Conservation (phyloP, 2,888 invertebrate genomes). For the Tenodera sinensis region DNA sequence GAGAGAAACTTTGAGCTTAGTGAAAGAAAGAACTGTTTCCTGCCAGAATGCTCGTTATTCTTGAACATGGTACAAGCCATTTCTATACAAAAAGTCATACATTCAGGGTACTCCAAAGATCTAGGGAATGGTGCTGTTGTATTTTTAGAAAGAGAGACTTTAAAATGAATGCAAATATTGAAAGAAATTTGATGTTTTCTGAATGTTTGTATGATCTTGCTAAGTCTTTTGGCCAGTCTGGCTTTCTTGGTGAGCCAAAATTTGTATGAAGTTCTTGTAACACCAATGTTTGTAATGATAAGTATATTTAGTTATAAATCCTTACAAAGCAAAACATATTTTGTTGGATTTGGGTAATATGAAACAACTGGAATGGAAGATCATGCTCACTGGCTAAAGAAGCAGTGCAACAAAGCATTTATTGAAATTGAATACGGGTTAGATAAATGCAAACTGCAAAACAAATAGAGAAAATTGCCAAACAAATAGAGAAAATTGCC, state of each 20-base stretch:
- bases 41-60: background rate
- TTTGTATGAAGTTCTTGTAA: background rate
- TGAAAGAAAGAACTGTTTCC: background rate
- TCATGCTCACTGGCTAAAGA: background rate
- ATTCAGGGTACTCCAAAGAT: background rate
- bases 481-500: background rate
- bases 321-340: background rate
- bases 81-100: background rate
- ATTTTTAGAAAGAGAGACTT: background rate
- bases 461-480: too few species aligned
- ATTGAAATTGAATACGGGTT: constrained; percentile 1
- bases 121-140: background rate
- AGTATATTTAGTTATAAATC: background rate
- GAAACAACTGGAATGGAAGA: background rate
- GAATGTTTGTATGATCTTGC: background rate
- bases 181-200: background rate
- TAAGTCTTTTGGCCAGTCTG: background rate
- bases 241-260: background rate
- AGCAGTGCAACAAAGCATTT: background rate
- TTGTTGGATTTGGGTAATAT: background rate
- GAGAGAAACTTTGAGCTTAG: background rate
- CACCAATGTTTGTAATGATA: background rate
- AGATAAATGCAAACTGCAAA: background rate
- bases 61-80: background rate
- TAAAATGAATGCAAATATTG: background rate